Percentiles rank a stretch among this genome's conserved stretches.
These are phyloP conservation scores for Goniozus legneri DNA, from an alignment of 1,140 invertebrate species.

Conservation along the genomic window DNA sequence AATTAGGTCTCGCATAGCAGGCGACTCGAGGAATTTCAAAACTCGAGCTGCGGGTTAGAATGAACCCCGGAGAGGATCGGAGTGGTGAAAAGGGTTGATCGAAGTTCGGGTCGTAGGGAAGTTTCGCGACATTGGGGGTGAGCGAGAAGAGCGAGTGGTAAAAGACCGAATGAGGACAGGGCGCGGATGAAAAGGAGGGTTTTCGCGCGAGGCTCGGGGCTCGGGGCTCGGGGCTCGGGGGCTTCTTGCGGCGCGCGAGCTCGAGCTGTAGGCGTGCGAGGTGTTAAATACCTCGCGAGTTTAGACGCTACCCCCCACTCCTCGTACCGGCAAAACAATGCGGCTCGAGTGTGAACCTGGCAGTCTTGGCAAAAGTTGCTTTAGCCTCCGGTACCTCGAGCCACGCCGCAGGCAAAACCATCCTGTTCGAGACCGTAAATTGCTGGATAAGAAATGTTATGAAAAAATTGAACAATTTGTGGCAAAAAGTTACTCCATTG, in stretches of 20 bases:
- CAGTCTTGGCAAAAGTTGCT: slow-evolving; percentile 29
- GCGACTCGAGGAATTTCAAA: no score
- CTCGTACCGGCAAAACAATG: slow-evolving; percentile 44
- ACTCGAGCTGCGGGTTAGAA: no score
- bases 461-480: no score
- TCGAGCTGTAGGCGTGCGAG: slow-evolving; percentile 36
- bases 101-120: no score
- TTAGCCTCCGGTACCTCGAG: slow-evolving; percentile 13
- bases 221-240: slow-evolving; percentile 26
- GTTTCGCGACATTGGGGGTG: slow-evolving; percentile 9
- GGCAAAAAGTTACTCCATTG: no score
- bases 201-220: slow-evolving; percentile 9
- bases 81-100: no score
- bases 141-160: slow-evolving; percentile 23
- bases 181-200: neutral
- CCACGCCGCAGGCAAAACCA: no score
- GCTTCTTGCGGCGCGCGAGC: slow-evolving; percentile 37
- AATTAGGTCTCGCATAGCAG: no score
- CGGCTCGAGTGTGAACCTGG: slow-evolving; percentile 41
- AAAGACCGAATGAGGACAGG: slow-evolving; percentile 17
- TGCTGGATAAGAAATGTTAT: no score
- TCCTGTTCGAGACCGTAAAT: no score
- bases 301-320: no score
- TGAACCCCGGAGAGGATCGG: no score
- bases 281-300: slow-evolving; percentile 52